Base-by-base conservation (phyloP, 2,113 vertebrate species). In the Syngnathus floridae region DNA sequence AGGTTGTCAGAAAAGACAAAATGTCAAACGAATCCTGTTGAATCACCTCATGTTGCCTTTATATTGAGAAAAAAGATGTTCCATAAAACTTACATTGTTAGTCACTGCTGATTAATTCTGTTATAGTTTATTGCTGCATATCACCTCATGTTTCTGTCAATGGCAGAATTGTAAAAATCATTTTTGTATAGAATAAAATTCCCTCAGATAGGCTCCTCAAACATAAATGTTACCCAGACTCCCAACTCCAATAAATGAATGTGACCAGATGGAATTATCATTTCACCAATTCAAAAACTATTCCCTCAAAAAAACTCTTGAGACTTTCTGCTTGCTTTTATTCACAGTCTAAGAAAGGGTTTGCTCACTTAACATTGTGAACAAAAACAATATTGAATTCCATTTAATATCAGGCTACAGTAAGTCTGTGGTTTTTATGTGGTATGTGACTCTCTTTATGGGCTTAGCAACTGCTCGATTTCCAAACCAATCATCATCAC, bases 401-500 rank as follows among this genome's bases (percentile, higher is more conserved):
- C 56, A 37, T 77, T 73, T 62, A 70, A 62, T 60, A 75, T 70
- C 69, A 69, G 12, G 22, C 69, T 71, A 71, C 66, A 69, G 62
- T 64, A 59, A 64, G 66, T 77, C 62, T 51, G 48, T 54, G 51
- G 21, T 54, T 26, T 11, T 26, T 1, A 26, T 54, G 3, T 57
- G 35, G 59, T 68, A 83, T 62, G 70, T 81, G 77, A 82, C 74
- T 73, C 80, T 74, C 77, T 84, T 77, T 54, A 75, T 52, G 73
- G 51, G 69, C 46, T 38, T 69, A 57, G 49, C 62, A 70, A 75
- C 79, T 71, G 72, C 66, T 76, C 69, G 19, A 71, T 64, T 67
- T 69, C 69, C 75, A 81, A 80, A 66, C 64, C 83, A 78, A 78
- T 75, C 71, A 82, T 57, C 55, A 37, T 57, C 55, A 57, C 14